Percentiles rank a stretch among this genome's conserved stretches.
These are phyloP conservation scores for Folsomia candida DNA, from an alignment of 2,888 invertebrate genomes.

Conservation along the genomic window DNA sequence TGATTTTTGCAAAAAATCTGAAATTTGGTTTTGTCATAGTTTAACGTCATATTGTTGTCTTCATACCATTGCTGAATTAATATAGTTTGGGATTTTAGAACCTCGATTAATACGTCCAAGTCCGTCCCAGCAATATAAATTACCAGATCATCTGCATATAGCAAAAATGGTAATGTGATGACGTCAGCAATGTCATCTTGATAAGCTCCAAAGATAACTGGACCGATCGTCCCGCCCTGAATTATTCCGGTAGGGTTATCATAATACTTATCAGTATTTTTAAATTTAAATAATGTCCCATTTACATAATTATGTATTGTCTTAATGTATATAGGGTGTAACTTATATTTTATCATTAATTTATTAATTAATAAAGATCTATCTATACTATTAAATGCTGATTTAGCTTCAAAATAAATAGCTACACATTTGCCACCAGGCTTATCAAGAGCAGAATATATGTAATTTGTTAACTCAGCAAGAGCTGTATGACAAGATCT, in stretches of 20 bases:
- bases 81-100: not conserved
- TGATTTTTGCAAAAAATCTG: not conserved
- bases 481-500: not conserved
- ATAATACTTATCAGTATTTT: conserved; percentile 5
- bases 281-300: conserved; percentile 9
- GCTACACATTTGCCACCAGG: no score
- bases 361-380: conserved; percentile 6
- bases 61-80: conserved; percentile 1
- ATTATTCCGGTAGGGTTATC: conserved; percentile 5
- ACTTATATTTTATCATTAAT: not conserved
- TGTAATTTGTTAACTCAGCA: not conserved
- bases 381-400: conserved; percentile 7
- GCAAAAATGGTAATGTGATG: not conserved
- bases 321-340: conserved; percentile 2
- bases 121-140: not conserved
- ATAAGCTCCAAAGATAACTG: conserved; percentile 16
- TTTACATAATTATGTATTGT: conserved; percentile 3
- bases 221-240: no score
- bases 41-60: no score
- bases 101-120: not conserved
- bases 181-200: conserved; percentile 31
- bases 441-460: not conserved
- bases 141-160: conserved; percentile 21
- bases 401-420: not conserved
- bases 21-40: conserved; percentile 4